Percentiles rank a stretch among this genome's conserved stretches.
phyloP scores from a whole-genome alignment of 2,113 vertebrate species.

The Istiophorus platypterus region DNA sequence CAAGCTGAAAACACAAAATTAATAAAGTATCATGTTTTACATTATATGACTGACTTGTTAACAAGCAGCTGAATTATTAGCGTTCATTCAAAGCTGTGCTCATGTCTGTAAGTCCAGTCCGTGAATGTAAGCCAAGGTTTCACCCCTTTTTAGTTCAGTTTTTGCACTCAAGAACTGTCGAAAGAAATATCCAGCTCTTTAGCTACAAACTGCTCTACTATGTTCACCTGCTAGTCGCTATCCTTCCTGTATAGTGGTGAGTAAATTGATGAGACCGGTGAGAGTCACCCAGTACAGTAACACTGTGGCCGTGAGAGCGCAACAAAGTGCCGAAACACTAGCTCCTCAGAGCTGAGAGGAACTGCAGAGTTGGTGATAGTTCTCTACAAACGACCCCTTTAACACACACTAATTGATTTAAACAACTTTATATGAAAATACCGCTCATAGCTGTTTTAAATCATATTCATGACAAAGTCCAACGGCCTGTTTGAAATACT shows the following conservation, averaged over 20 bases:
- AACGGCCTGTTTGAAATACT: neutral
- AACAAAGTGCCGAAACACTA: neutral
- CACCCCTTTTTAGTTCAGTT: neutral
- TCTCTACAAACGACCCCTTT: neutral
- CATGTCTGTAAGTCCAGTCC: neutral
- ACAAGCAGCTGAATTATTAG: no score
- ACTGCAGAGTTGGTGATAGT: neutral
- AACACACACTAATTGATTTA: neutral
- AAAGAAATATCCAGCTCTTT: neutral
- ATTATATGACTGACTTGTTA: no score
- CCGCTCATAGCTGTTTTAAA: neutral
- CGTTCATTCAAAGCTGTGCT: neutral
- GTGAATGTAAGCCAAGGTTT: neutral
- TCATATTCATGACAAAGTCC: neutral
- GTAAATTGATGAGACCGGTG: neutral
- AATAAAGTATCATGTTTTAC: neutral
- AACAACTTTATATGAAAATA: neutral
- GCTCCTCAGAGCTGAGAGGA: neutral
- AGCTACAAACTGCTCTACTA: neutral
- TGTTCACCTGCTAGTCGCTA: neutral
- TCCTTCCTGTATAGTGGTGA: neutral
- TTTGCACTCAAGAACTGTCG: neutral
- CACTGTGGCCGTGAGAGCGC: no score
- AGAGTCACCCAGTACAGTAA: neutral
- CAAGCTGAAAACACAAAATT: neutral